Evolutionary conservation across 2,888 invertebrate species (phyloP), one percentile per base, ranked within the genome.

Genomic region (Drosophila anomelani): DNA sequence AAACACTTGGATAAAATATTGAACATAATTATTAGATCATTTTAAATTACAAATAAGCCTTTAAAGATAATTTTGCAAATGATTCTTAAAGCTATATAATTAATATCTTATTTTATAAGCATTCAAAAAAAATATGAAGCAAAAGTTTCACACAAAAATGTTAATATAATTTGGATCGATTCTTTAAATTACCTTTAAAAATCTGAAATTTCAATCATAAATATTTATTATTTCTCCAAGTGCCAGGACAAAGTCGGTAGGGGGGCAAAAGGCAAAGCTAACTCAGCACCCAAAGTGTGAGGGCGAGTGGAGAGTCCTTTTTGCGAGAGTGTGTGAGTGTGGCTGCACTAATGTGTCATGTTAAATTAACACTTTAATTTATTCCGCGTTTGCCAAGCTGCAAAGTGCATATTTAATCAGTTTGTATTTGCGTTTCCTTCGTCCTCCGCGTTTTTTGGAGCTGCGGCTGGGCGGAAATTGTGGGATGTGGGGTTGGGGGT

Each of bases 351-450:
- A 88, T 88, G 90, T 90, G 88, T 88, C 88, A 88, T 88, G 90
- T 88, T 85, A 89, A 88, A 88, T 88, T 88, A 88, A 88, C 88
- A 89, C 90, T 90, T 88, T 88, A 88, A 88, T 88, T 89, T 90
- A 88, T 88, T 90, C 89, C 89, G 90, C 90, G 89, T 87, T 83
- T 78, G 78, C 78, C 77, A 77, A 61, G 74, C 79, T 80, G 89
- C 88, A 88, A 88, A 88, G 89, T 85, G 88, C 90, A 88, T 88
- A 88, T 90, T 88, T 89, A 88, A 88, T 89, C 85, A 89, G 79
- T 85, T 87, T 87, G 90, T 80, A 78, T 87, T 81, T 80, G 78
- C 81, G 85, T 81, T 78, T 66, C 58, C 72, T 64, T 54, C 72
- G 66, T 26, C 47, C 64, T 38, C 15, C 62, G 51, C 38, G 64